Evolutionary conservation across 2,113 vertebrate species (phyloP), one percentile per base, ranked within the genome.

Genomic region (Onychorhynchus coronatus): DNA sequence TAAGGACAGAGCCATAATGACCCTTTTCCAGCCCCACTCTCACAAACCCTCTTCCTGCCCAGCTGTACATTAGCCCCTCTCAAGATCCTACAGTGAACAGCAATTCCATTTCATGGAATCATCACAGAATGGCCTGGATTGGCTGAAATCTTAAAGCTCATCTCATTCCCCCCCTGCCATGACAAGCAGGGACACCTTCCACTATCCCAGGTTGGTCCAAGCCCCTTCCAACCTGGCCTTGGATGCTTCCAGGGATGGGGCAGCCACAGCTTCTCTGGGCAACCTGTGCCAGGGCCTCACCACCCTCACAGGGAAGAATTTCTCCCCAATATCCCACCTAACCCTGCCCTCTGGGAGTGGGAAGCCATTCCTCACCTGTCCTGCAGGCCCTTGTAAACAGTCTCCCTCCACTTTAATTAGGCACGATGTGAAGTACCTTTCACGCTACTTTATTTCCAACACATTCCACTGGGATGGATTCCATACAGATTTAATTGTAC

Each of bases 401-500:
- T 25, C 15, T n/a, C 22, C 25, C 44, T 35, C 28, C 16, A 61
- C 2, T 31, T 52, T 47, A 5, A 28, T 22, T 9, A 8, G 41
- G 24, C 28, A 61, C 35, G 53, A 7, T 0, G 31, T 67, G 19
- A 53, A 89, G 52, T 0, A 42, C 2, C 24, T 46, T 28, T 37
- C 37, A 8, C 0, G 2, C 49, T 87, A 37, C 49, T 44, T 55
- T 9, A 55, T 9, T 31, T 14, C 76, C 42, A 65, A 7, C 14
- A 3, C 14, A 58, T 30, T 59, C 39, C 63, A 35, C 24, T 13
- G 41, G 21, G 59, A 33, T 22, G 39, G 11, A 47, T 5, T 28
- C 61, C 42, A 17, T 14, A 20, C 0, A 23, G 24, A 35, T 33
- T 28, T 39, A 27, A 9, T 0, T 22, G 14, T 1, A 46, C 8